Base-by-base conservation (phyloP, 2,113 vertebrate genomes). In the Balaeniceps rex region DNA sequence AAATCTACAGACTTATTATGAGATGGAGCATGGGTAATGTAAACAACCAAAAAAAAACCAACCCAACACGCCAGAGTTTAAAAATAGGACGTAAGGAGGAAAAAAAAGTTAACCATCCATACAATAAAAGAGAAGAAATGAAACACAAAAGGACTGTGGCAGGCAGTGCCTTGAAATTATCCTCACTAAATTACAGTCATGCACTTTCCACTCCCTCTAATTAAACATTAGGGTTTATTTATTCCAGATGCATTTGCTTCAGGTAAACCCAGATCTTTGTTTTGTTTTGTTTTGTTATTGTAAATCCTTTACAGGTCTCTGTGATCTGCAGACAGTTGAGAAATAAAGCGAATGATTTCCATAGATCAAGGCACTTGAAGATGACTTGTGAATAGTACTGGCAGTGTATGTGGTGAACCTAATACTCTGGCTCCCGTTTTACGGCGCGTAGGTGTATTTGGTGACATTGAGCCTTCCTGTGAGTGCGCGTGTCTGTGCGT, bases 221-320 rank as follows among this genome's bases (percentile, higher is more conserved):
- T 99, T 99, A 99, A 99, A 98, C 90, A 71, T 94, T 94, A 97
- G 91, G 52, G 88, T 97, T 99, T 98, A 98, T 98, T 98, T 98
- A 94, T 99, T 99, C 99, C 99, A 99, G 98, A 99, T 97, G 96
- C 69, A n/a, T 94, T 96, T 88, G 78, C 88, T 98, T 96, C 92
- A 92, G 90, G 95, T 93, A 96, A 96, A 96, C 38, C 51, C 71
- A 54, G 94, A 93, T 84, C 84, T 28, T 90, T 97, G 28, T 15
- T 19, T 42, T 46, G 12, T 33, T 98, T 97, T 98, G 14, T 44
- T 90, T 96, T 96, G 96, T 97, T 98, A 96, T 72, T 94, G 95
- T 96, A 93, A 96, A 87, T 97, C 87, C 93, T 97, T 97, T 88
- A 94, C 91, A 54, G 71, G 61, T 97, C 92, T 97, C 87, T 83